These are phyloP conservation scores for Rutpela maculata DNA, from an alignment of 2,888 invertebrate genomes.

Conservation along the genomic window DNA sequence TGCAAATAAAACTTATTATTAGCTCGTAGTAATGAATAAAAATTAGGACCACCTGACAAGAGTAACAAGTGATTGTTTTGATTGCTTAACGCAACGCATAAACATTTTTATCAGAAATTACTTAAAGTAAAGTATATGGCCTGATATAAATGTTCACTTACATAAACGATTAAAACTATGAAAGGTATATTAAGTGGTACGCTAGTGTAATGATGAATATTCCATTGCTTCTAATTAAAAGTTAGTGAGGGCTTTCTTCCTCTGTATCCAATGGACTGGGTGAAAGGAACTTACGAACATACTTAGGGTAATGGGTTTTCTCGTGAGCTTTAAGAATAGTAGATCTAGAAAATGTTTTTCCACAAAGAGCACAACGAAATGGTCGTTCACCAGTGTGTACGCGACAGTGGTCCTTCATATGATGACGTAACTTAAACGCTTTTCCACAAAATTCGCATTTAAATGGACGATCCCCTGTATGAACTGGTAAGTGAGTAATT, in stretches of 20 bases:
- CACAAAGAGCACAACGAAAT: slow-evolving; percentile 91
- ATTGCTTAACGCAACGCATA: slow-evolving; percentile 56
- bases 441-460: slow-evolving; percentile 96
- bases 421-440: slow-evolving; percentile 93
- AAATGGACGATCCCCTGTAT: slow-evolving; percentile 93
- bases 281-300: slow-evolving; percentile 91
- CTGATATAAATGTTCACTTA: neutral
- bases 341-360: slow-evolving; percentile 93
- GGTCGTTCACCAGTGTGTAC: slow-evolving; percentile 94
- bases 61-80: slow-evolving; percentile 45
- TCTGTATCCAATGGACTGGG: slow-evolving; percentile 90
- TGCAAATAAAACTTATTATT: slow-evolving; percentile 61
- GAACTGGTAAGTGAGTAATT: slow-evolving; percentile 91
- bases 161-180: neutral
- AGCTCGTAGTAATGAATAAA: slow-evolving; percentile 36
- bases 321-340: slow-evolving; percentile 95
- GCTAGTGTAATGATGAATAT: slow-evolving; percentile 41
- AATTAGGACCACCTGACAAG: slow-evolving; percentile 55
- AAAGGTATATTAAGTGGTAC: slow-evolving; percentile 12
- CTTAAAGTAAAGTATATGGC: neutral
- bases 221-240: slow-evolving; percentile 28
- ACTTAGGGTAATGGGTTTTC: slow-evolving; percentile 94
- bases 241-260: slow-evolving; percentile 86
- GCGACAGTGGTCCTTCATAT: slow-evolving; percentile 96
- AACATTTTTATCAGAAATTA: slow-evolving; percentile 44